Evolutionary conservation across 2,113 vertebrate species (phyloP).

Genomic region (Ictidomys tridecemlineatus): DNA sequence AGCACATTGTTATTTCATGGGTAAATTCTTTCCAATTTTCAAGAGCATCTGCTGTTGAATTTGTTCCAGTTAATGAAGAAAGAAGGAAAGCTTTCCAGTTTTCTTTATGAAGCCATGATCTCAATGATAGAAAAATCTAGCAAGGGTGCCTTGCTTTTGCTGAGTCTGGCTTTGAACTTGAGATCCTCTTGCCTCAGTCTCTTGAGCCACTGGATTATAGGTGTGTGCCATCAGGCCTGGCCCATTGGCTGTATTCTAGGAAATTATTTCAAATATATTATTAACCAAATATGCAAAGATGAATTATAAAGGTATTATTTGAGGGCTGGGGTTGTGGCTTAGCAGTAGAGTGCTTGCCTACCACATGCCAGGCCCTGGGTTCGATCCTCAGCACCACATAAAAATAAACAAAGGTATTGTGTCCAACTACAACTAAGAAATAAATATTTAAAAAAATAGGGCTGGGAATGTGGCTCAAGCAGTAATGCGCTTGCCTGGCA

Average conservation of each 20-base stretch:
- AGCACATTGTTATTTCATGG: slow-evolving; percentile 1
- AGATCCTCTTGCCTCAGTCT: too few relatives aligned
- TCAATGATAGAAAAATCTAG: not conserved
- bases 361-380: too few relatives aligned
- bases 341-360: too few relatives aligned
- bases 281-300: not conserved
- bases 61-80: not conserved
- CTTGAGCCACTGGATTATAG: too few relatives aligned
- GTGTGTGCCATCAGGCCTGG: too few relatives aligned
- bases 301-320: not conserved
- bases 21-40: not conserved
- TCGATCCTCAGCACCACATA: too few relatives aligned
- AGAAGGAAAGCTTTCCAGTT: not conserved
- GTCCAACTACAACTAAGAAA: too few relatives aligned
- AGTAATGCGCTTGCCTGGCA: too few relatives aligned
- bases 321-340: not conserved
- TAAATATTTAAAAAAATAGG: too few relatives aligned
- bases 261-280: slow-evolving; percentile 44
- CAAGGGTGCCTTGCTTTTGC: not conserved
- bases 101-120: not conserved
- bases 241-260: not conserved
- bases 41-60: not conserved
- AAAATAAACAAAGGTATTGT: too few relatives aligned
- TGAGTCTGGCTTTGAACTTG: too few relatives aligned
- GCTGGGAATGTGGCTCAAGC: too few relatives aligned